Conservation (phyloP, 2,113 vertebrate species). For the Eudyptes chrysolophus region DNA sequence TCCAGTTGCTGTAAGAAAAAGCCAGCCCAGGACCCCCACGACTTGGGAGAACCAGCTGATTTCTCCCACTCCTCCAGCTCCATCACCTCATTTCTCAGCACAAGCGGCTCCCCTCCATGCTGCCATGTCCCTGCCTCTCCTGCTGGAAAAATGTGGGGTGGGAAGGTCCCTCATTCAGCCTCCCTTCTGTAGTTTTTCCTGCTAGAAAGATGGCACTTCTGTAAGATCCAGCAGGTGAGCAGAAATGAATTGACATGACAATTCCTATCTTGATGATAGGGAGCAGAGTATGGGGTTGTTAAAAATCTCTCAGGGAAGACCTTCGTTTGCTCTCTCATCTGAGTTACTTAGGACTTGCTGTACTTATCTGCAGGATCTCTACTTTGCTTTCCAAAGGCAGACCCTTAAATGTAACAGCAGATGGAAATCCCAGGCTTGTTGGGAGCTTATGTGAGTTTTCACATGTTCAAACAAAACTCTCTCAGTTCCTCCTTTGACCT, state of each 20-base stretch:
- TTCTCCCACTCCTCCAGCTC: not conserved
- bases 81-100: not conserved
- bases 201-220: not conserved
- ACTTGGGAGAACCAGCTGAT: not conserved
- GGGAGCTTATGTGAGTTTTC: not conserved
- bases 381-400: not conserved
- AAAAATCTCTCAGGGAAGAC: not conserved
- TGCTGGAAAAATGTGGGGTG: not conserved
- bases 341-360: not conserved
- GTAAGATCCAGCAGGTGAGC: not conserved
- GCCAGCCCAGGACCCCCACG: not conserved
- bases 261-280: not conserved
- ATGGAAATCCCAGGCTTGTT: not conserved
- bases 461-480: not conserved
- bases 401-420: not conserved
- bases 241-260: not conserved
- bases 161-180: not conserved
- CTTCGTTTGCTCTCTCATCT: not conserved
- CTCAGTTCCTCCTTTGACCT: not conserved
- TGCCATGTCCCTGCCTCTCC: not conserved
- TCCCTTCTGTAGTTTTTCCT: not conserved
- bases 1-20: not conserved
- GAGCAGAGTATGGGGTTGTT: not conserved
- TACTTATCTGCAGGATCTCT: not conserved
- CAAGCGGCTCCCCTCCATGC: rapidly evolving